Percentiles rank a stretch among this genome's conserved stretches.
These are phyloP conservation scores for Perca schrenkii DNA, from an alignment of 2,113 vertebrate genomes.

Conservation along the genomic window DNA sequence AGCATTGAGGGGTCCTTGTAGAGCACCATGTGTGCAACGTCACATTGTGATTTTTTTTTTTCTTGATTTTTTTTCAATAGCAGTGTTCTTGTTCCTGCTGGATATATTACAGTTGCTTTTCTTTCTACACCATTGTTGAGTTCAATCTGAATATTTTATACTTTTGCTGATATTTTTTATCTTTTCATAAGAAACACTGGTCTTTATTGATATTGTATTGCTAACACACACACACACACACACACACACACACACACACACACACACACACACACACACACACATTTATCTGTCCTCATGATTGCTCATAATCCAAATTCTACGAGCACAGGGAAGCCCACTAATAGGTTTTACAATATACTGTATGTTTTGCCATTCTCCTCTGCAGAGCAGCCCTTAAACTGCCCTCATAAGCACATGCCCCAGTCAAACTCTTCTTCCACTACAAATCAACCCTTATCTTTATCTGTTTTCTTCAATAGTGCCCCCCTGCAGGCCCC, in stretches of 20 bases:
- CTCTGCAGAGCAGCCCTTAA: not conserved
- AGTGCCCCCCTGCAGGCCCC: too few relatives aligned
- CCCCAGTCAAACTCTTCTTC: too few relatives aligned
- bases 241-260: too few relatives aligned
- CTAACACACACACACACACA: not conserved
- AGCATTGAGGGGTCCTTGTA: constrained; percentile 58
- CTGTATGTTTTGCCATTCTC: not conserved
- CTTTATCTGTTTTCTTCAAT: too few relatives aligned
- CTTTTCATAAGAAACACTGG: not conserved
- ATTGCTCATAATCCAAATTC: constrained; percentile 14
- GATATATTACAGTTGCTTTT: not conserved
- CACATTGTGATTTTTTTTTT: constrained; percentile 30
- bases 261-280: too few relatives aligned
- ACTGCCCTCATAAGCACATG: not conserved
- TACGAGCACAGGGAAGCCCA: not conserved
- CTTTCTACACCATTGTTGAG: not conserved
- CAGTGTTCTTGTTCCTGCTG: constrained; percentile 13
- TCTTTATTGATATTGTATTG: not conserved
- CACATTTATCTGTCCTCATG: not conserved
- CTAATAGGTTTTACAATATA: not conserved
- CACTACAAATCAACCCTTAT: too few relatives aligned
- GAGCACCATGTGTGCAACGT: constrained; percentile 34
- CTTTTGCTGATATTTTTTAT: not conserved
- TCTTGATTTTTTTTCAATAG: not conserved
- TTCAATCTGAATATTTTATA: constrained; percentile 17